These are phyloP conservation scores for Phyllostomus hastatus DNA, from an alignment of 2,113 vertebrate species.

Conservation along the genomic window DNA sequence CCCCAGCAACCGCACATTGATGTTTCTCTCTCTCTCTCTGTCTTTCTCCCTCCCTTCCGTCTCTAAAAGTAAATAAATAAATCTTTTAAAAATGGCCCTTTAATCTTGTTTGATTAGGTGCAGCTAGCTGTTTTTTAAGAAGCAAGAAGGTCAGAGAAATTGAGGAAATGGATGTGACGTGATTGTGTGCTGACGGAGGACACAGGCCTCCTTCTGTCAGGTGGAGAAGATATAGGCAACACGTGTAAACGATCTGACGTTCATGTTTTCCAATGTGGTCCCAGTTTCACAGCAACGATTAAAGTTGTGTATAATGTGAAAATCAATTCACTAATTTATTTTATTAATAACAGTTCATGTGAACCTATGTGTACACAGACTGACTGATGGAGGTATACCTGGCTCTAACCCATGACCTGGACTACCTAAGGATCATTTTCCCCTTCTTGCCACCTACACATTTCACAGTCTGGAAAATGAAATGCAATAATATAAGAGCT, in stretches of 20 bases:
- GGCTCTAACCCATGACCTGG: neutral
- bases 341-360: neutral
- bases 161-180: neutral
- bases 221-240: neutral
- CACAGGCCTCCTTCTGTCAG: neutral
- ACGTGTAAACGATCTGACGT: neutral
- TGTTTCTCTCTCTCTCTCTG: no score
- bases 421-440: neutral
- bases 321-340: no score
- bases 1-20: no score
- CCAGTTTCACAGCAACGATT: neutral
- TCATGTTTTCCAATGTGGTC: neutral
- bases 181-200: neutral
- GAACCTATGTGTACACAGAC: neutral
- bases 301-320: neutral
- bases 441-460: neutral
- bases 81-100: neutral
- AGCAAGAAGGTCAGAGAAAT: neutral
- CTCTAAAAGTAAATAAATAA: no score
- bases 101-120: neutral
- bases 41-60: no score
- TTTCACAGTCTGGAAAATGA: neutral
- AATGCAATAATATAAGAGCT: neutral
- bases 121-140: neutral
- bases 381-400: no score